Base-by-base conservation (phyloP, 2,113 vertebrate genomes). In the Cebidichthys violaceus region DNA sequence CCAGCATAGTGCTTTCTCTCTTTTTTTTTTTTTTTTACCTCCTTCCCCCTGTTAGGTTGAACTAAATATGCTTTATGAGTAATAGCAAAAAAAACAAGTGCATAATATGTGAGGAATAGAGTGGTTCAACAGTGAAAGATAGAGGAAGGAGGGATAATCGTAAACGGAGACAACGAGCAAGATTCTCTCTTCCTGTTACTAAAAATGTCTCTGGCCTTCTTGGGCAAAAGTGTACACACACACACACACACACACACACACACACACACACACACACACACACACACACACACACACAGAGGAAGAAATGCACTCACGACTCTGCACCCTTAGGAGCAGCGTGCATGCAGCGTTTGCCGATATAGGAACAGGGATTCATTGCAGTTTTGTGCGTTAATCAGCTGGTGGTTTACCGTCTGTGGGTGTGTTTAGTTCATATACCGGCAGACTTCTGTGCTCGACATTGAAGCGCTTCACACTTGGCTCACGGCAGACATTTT, bases 101-200 rank as follows among this genome's bases (percentile, higher is more conserved):
- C 2, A 18, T 45, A 7, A 39, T 27, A 5, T 82, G 22, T 37
- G 3, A 11, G 15, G 27, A 54, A 39, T 11, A 11, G 43, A 22
- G 27, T 6, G 33, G 9, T 17, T 65, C 62, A 35, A 43, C 27
- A 35, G 59, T 45, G 18, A 41, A 47, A n/a, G 75, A 82, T 43
- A 41, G 45, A 75, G 43, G 70, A 65, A 77, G 69, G 61, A 43
- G 66, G 39, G 33, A 27, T 35, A 55, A 84, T 82, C 3, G 50
- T 77, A 85, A 83, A 70, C 15, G 15, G 70, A 84, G 66, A 81
- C 52, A 59, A 50, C 15, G 8, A 80, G 73, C 45, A 41, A 78
- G 37, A 61, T 11, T 39, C 65, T 78, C 29, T 79, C 86, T 88
- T 91, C 87, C 84, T 89, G 88, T 88, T 88, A 29, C 85, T 88